phyloP scores from a whole-genome alignment of 2,888 invertebrate species.

The Charanyca ferruginea region DNA sequence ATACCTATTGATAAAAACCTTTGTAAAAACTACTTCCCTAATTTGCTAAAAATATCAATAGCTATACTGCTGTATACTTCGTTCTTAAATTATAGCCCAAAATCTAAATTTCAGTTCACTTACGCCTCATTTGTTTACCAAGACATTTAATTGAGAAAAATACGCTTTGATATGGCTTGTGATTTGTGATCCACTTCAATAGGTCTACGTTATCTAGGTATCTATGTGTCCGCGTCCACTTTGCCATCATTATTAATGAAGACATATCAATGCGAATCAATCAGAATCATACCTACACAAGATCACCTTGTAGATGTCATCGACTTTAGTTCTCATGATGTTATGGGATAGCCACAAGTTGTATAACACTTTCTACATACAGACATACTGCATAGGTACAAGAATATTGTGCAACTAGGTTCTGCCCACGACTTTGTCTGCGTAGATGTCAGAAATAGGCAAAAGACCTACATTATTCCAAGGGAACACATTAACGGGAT shows the following conservation, averaged over 20 bases:
- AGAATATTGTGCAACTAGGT: too few species aligned
- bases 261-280: slow-evolving; percentile 44
- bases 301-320: slow-evolving; percentile 37
- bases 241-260: slow-evolving; percentile 44
- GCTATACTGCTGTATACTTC: too few species aligned
- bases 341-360: too few species aligned
- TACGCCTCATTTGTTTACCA: not conserved
- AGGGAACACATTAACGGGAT: too few species aligned
- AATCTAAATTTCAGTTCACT: not conserved
- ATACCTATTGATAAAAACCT: too few species aligned
- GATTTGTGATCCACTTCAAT: slow-evolving; percentile 3
- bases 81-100: too few species aligned
- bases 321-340: slow-evolving; percentile 1
- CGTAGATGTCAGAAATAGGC: too few species aligned
- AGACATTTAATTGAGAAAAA: not conserved
- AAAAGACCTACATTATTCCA: too few species aligned
- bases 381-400: too few species aligned
- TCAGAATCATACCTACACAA: slow-evolving; percentile 32
- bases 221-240: not conserved
- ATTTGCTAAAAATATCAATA: too few species aligned
- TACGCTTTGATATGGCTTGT: slow-evolving; percentile 1
- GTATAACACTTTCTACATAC: not conserved
- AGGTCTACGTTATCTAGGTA: not conserved
- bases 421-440: too few species aligned
- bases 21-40: too few species aligned